Evolutionary conservation across 2,113 vertebrate species (phyloP).

Genomic region (Grammomys dolichurus): DNA sequence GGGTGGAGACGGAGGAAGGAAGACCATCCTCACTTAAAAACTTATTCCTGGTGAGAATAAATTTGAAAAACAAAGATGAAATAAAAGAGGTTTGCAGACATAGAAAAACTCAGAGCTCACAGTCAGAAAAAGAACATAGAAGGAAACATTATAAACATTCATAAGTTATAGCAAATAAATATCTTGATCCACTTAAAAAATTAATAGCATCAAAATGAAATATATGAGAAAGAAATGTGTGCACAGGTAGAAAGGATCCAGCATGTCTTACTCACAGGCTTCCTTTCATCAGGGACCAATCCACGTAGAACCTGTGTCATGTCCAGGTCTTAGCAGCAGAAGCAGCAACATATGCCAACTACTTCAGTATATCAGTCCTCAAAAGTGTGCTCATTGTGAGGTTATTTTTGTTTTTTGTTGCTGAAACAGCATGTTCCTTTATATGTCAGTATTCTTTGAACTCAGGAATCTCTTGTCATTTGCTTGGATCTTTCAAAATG

Average conservation of each 20-base stretch:
- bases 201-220: neutral
- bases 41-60: neutral
- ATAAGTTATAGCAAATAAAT: neutral
- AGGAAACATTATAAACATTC: neutral
- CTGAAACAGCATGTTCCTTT: neutral
- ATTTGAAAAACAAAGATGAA: neutral
- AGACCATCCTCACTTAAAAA: neutral
- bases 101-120: neutral
- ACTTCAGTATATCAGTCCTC: neutral
- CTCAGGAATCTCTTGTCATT: neutral
- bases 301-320: neutral
- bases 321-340: neutral
- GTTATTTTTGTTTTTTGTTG: neutral
- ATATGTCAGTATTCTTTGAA: neutral
- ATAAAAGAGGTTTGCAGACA: neutral
- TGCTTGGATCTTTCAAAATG: neutral
- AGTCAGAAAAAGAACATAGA: neutral
- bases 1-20: neutral
- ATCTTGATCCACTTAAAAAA: neutral
- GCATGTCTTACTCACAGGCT: neutral
- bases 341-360: neutral
- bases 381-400: neutral
- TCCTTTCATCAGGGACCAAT: neutral
- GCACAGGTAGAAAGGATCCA: neutral
- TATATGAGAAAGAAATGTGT: neutral